Evolutionary conservation across 2,888 invertebrate genomes (phyloP), one percentile per base, ranked within the genome.

Genomic region (Aleiodes leptofemur): DNA sequence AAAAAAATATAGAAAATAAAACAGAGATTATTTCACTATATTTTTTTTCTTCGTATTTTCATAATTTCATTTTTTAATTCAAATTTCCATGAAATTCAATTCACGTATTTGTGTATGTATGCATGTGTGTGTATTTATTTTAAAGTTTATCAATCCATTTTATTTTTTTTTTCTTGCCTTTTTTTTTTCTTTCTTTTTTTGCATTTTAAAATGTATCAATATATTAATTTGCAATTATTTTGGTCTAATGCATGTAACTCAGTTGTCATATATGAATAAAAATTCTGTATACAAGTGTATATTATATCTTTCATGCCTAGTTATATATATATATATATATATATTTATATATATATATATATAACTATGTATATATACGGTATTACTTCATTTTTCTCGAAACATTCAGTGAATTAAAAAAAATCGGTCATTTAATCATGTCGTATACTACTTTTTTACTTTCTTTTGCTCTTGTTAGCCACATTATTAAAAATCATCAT

Each of bases 161-260:
- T 50, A 50, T 48, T 29, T 7, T 11, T 29, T 23, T 50, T 13
- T 23, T 68, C n/a, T n/a, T n/a, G n/a, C n/a, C n/a, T n/a, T n/a
- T 48, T 29, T 7, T 11, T 29, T 23, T 50, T 13, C 2, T 68
- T 68, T 29, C 50, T 23, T 48, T 29, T 13, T 23, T n/a, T 29
- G 29, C 4, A 61, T 53, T 53, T 61, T 9, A 82, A 81, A 84
- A 84, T 83, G 83, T 82, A 84, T 83, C 81, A 83, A 83, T 83
- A 83, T 82, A 83, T 83, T 78, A 80, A 83, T 84, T 84, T 82
- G 83, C 83, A 83, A 82, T 81, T 81, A 82, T 82, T 81, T 84
- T 80, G 81, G 80, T 83, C 81, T 83, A 80, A 81, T 81, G 80
- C 79, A 78, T 81, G 79, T 75, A 77, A 76, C 64, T 74, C 59